Conservation (phyloP, 2,113 vertebrate species). For the Tichodroma muraria region DNA sequence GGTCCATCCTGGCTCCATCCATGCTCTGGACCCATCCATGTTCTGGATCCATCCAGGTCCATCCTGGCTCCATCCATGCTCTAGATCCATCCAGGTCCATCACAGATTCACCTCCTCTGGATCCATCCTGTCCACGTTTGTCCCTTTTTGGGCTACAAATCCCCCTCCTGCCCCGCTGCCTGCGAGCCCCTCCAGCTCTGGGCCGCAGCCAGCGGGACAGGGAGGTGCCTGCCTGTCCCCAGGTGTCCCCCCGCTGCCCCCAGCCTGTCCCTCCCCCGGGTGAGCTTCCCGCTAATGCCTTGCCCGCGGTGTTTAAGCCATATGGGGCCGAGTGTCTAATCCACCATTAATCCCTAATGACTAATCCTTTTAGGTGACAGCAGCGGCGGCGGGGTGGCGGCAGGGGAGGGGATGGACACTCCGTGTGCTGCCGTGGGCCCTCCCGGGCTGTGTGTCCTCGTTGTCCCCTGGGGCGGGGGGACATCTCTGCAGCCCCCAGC, state of each 20-base stretch:
- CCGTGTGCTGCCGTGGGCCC: rapidly evolving
- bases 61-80: neutral
- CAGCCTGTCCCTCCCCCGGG: neutral
- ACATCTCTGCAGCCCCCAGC: neutral
- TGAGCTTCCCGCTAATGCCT: neutral
- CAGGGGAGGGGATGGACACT: neutral
- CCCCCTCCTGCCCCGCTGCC: neutral
- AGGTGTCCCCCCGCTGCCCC: neutral
- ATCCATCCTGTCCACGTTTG: neutral
- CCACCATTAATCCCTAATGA: neutral
- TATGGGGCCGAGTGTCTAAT: neutral
- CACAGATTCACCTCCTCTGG: neutral
- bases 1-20: neutral
- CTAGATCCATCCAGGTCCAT: neutral
- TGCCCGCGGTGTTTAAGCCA: neutral
- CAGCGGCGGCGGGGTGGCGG: neutral
- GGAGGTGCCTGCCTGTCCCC: neutral
- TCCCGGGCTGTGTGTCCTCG: neutral
- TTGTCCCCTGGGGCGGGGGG: rapidly evolving
- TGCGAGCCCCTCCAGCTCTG: neutral
- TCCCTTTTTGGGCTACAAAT: neutral
- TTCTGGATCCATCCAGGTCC: neutral
- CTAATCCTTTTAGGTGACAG: neutral
- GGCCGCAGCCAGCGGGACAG: neutral
- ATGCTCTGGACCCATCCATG: too few species aligned